Conservation (phyloP, 2,797 vertebrate genomes). For the Acanthis flammea region DNA sequence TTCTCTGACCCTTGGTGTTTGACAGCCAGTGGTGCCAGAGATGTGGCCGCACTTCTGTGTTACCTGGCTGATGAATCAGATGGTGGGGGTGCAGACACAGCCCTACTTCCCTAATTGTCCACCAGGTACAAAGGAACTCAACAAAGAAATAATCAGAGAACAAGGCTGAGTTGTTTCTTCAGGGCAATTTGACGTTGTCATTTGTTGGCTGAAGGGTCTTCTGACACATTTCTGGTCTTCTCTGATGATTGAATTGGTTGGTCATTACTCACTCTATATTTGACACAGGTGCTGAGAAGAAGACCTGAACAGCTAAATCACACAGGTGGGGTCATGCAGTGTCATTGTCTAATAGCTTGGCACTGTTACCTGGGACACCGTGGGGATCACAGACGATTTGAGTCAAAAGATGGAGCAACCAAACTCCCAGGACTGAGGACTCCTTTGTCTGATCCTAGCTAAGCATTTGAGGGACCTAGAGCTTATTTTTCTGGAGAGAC, state of each 20-base stretch:
- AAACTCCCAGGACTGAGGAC: neutral
- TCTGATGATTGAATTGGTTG: neutral
- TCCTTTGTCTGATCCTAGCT: neutral
- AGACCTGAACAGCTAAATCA: neutral
- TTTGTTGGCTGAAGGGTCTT: neutral
- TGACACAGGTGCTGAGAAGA: neutral
- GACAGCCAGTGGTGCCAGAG: neutral
- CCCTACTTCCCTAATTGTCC: neutral
- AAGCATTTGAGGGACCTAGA: neutral
- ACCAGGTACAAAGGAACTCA: neutral
- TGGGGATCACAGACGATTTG: neutral
- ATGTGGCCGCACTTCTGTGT: neutral
- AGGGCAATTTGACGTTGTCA: neutral
- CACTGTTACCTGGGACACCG: neutral
- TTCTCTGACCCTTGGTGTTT: fast-evolving
- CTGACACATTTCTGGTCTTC: neutral
- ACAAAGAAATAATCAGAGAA: neutral
- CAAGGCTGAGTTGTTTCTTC: neutral
- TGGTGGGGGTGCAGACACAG: neutral
- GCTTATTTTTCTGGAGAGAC: neutral
- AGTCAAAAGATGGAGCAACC: neutral
- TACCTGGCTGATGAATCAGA: neutral
- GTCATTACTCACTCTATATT: neutral
- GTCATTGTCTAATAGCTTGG: neutral
- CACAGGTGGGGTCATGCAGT: neutral